Conservation (phyloP, 2,113 vertebrate species). For the Atractosteus spatula region DNA sequence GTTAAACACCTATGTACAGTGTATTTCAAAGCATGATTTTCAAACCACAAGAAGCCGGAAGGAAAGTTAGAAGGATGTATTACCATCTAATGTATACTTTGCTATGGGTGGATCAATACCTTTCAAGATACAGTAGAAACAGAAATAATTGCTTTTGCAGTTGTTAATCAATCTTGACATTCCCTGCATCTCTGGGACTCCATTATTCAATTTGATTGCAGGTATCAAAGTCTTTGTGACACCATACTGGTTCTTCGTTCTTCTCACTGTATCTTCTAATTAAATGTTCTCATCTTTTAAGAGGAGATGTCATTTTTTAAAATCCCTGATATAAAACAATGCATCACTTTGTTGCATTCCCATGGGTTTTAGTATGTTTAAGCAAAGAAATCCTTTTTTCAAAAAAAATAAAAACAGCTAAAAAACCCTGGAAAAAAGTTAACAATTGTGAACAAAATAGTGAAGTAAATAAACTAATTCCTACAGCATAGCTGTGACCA, state of each 20-base stretch:
- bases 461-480: no score
- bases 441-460: no score
- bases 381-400: neutral
- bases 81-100: conserved; percentile 35
- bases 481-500: no score
- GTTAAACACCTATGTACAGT: no score
- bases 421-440: no score
- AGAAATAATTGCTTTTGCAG: conserved; percentile 51
- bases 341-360: neutral
- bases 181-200: neutral
- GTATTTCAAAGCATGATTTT: no score
- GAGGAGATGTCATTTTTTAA: conserved; percentile 32
- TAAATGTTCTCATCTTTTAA: conserved; percentile 41
- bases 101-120: conserved; percentile 42
- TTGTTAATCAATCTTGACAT: neutral
- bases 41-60: neutral
- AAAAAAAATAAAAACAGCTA: no score
- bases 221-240: conserved; percentile 3
- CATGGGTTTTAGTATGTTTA: neutral
- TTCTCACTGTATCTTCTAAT: conserved; percentile 45
- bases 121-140: conserved; percentile 47
- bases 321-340: conserved; percentile 16
- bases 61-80: conserved; percentile 42
- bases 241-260: conserved; percentile 6
- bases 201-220: conserved; percentile 6